These are phyloP conservation scores for Drosophila arizonae DNA, from an alignment of 1,140 invertebrate genomes.

Conservation along the genomic window DNA sequence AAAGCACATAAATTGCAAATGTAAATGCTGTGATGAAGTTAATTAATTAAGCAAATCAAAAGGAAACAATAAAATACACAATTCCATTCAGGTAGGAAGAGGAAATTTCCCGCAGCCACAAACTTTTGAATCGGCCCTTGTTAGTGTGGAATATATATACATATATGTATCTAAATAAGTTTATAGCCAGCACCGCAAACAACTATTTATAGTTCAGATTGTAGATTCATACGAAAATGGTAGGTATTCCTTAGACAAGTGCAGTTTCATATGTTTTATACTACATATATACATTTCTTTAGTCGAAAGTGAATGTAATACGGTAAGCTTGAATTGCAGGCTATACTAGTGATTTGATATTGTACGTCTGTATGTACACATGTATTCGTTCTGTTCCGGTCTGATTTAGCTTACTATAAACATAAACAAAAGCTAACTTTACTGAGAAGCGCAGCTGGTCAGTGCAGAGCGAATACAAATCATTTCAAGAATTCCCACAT, in stretches of 20 bases:
- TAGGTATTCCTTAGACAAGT: conserved; percentile 51
- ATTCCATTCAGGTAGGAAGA: background rate
- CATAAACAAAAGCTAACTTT: conserved; percentile 13
- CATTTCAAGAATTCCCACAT: conserved; percentile 8
- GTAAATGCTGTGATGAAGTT: conserved; percentile 5
- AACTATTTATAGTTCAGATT: conserved; percentile 72
- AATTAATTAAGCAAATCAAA: conserved; percentile 13
- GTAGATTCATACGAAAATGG: conserved; percentile 69
- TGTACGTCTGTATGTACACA: background rate
- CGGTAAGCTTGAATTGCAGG: background rate
- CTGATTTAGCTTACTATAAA: background rate
- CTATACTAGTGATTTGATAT: background rate
- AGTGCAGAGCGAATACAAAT: background rate
- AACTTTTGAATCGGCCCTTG: conserved; percentile 51
- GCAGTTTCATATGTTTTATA: conserved; percentile 18
- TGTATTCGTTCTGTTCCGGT: background rate
- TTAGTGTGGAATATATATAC: conserved; percentile 26
- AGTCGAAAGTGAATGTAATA: background rate
- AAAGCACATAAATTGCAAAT: conserved; percentile 15
- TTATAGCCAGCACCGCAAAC: conserved; percentile 44
- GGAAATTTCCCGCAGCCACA: background rate
- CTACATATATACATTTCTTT: background rate
- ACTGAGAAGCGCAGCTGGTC: conserved; percentile 8
- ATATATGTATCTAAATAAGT: background rate
- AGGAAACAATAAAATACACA: conserved; percentile 5